phyloP scores from a whole-genome alignment of 1,140 invertebrate genomes.

The Ephestia elutella region DNA sequence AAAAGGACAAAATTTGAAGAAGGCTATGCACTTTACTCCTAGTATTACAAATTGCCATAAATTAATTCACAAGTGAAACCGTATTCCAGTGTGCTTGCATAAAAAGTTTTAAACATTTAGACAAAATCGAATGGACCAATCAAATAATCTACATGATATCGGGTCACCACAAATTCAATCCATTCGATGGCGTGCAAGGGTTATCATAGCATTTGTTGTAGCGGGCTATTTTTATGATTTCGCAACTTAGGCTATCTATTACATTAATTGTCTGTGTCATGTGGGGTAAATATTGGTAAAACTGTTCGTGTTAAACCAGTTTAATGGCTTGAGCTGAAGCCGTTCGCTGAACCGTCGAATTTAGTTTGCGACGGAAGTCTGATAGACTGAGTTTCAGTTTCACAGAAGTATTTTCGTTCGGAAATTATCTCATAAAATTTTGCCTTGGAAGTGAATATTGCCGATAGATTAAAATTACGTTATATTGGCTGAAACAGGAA shows the following conservation, averaged over 20 bases:
- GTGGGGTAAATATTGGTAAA: constrained; percentile 46
- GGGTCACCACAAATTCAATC: too few relatives aligned
- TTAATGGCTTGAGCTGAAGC: constrained; percentile 31
- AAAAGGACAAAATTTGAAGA: too few relatives aligned
- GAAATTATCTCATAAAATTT: neutral
- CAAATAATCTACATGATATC: too few relatives aligned
- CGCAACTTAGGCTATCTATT: neutral
- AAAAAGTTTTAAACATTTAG: neutral
- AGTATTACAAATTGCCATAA: too few relatives aligned
- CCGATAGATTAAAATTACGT: too few relatives aligned
- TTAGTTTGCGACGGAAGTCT: neutral
- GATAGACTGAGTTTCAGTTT: neutral
- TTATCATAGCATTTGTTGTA: too few relatives aligned
- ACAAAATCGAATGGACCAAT: too few relatives aligned
- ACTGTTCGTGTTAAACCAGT: constrained; percentile 34
- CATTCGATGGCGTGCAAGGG: too few relatives aligned
- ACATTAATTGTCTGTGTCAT: constrained; percentile 18
- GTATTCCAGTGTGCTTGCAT: neutral
- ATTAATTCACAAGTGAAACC: too few relatives aligned
- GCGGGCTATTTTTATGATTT: too few relatives aligned
- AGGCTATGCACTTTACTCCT: too few relatives aligned
- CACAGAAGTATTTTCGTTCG: neutral
- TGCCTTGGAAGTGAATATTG: neutral
- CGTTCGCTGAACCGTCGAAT: constrained; percentile 5
- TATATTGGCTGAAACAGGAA: too few relatives aligned